A percentile compares a stretch with the other conserved stretches of the same genome.
Conservation (phyloP, 2,113 vertebrate genomes). For the Copsychus sechellarum region DNA sequence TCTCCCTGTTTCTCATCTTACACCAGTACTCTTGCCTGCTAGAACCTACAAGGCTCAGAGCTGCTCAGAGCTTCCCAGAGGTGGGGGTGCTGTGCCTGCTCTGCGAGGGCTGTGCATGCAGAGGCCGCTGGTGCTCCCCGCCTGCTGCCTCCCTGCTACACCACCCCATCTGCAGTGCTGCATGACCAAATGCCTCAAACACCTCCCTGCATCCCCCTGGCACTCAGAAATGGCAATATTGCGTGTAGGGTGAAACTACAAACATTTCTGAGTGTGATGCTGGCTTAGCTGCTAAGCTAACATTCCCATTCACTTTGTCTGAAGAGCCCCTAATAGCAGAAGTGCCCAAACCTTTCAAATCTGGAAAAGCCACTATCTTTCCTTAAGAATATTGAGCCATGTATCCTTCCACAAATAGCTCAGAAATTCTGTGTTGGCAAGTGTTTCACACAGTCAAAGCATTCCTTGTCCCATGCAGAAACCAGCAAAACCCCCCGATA, state of each 20-base stretch:
- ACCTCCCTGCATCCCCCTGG: background rate
- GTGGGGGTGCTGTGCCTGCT: background rate
- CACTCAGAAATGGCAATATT: background rate
- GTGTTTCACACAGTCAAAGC: background rate
- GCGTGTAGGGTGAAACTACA: background rate
- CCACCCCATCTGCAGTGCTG: accelerated
- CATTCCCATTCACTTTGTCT: background rate
- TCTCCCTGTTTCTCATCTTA: background rate
- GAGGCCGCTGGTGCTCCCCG: accelerated
- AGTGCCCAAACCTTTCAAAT: background rate
- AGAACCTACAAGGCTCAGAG: background rate
- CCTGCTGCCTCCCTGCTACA: background rate
- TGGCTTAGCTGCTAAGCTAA: background rate
- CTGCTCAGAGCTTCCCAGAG: background rate
- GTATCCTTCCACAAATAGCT: background rate
- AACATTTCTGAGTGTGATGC: background rate
- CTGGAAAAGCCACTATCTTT: background rate
- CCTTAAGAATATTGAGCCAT: background rate
- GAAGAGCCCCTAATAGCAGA: background rate
- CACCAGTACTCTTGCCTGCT: background rate
- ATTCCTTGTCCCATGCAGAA: background rate
- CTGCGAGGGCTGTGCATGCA: accelerated
- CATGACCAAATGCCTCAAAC: accelerated
- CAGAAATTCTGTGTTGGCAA: background rate
- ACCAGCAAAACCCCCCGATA: background rate